Evolutionary conservation across 2,888 invertebrate genomes (phyloP), one percentile per base, ranked within the genome.

Genomic region (Dryococelus australis): DNA sequence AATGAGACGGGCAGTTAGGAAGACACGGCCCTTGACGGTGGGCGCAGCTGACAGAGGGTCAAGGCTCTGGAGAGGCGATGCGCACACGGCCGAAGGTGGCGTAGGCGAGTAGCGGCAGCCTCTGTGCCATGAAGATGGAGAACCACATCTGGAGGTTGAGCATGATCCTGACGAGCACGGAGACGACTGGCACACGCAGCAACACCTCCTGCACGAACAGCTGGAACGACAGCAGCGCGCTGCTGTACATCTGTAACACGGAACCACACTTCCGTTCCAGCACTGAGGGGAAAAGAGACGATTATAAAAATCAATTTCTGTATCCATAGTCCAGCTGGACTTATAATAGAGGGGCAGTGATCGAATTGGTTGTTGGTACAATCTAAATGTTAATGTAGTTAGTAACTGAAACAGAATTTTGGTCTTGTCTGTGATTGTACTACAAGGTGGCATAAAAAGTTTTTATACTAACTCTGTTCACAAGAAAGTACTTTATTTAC

Each of bases 71-170:
- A 24, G 65, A 10, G 8, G n/a, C n/a, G 20, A 65, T 65, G 65
- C 65, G 65, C 24, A 51, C 80, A n/a, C 43, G 27, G 9, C 96
- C 96, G 91, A 94, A 96, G 79, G 92, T 93, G 90, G 94, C 94
- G 91, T 95, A 95, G 0, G 96, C 96, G 83, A 96, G 90, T 89
- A 95, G 95, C 0, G 97, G 97, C 90, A 95, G 95, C 87, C 95
- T 94, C 89, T 94, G 94, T 91, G 96, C 95, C 0, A 96, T 91
- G 89, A 94, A 94, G 27, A 96, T 91, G 28, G 94, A 93, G 1
- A 95, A 90, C 90, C 93, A 92, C 91, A 95, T 94, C 86, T 94
- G 93, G 43, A 92, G 91, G 91, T 96, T 97, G 86, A 96, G 94
- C 90, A 94, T 94, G 83, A 93, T 91, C 16, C 96, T 93, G 27